A percentile compares a stretch with the other conserved stretches of the same genome.
Evolutionary conservation across 2,113 vertebrate genomes (phyloP).

Genomic region (Aphelocoma coerulescens): DNA sequence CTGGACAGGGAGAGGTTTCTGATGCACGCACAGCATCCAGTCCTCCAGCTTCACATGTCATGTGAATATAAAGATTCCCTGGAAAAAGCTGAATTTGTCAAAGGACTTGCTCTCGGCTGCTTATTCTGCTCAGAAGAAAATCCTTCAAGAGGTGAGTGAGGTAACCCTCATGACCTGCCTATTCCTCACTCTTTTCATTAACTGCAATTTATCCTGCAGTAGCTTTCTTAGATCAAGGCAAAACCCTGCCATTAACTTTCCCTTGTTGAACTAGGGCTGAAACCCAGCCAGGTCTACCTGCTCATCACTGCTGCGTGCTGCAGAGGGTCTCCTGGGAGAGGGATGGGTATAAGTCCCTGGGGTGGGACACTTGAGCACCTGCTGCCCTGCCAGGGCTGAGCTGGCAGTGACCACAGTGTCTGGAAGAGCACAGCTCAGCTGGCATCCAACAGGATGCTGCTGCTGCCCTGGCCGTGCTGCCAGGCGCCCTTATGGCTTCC

Average conservation of each 20-base stretch:
- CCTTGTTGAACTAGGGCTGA: background rate
- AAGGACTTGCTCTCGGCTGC: background rate
- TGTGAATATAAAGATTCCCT: background rate
- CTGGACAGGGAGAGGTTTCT: background rate
- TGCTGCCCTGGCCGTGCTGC: background rate
- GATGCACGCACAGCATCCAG: background rate
- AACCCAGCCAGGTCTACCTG: background rate
- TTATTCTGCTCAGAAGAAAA: background rate
- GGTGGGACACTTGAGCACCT: rapidly evolving
- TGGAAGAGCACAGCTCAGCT: rapidly evolving
- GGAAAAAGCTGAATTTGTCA: background rate
- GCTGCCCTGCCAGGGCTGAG: background rate
- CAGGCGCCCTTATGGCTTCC: rapidly evolving
- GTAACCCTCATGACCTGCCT: background rate
- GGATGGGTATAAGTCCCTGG: no score
- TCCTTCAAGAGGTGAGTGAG: background rate
- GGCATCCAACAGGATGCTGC: rapidly evolving
- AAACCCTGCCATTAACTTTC: background rate
- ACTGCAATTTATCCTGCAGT: background rate
- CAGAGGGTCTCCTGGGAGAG: background rate
- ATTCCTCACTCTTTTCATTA: background rate
- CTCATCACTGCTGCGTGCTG: background rate
- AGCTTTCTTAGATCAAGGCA: background rate
- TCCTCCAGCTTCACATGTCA: background rate
- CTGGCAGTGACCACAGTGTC: background rate